Evolutionary conservation across 2,113 vertebrate species (phyloP).

Genomic region (Alethe diademata): DNA sequence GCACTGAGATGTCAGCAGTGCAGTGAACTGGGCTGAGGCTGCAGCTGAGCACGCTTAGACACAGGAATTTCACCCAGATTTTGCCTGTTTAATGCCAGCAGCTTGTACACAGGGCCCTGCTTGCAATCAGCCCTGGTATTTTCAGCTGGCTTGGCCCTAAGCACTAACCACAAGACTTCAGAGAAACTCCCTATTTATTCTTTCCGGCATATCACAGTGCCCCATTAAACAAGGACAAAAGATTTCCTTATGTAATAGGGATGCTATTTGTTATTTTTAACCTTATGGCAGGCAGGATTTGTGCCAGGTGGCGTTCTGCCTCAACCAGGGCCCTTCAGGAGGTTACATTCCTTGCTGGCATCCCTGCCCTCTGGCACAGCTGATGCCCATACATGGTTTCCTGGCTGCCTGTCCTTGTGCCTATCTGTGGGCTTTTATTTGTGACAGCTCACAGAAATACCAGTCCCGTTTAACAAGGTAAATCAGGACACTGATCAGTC

Average conservation of each 20-base stretch:
- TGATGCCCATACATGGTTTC: conserved; percentile 28
- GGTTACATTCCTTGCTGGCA: background rate
- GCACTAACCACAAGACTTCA: background rate
- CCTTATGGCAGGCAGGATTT: background rate
- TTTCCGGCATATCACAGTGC: accelerated
- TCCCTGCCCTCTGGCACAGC: background rate
- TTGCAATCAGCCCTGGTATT: background rate
- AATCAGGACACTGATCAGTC: background rate
- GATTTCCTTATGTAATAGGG: background rate
- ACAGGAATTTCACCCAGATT: background rate
- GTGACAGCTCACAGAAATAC: background rate
- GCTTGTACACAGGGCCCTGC: background rate
- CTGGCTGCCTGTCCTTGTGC: background rate
- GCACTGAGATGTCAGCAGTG: background rate
- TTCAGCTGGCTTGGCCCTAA: background rate
- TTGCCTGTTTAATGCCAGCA: background rate
- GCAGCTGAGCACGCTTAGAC: accelerated
- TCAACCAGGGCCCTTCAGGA: background rate
- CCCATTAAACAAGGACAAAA: background rate
- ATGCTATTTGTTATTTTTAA: conserved; percentile 49
- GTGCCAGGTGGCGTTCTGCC: conserved; percentile 32
- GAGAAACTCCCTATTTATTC: background rate
- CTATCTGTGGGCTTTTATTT: background rate
- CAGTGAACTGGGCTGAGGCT: background rate
- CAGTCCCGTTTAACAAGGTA: background rate